Conservation (phyloP, 2,797 vertebrate genomes). For the Leucoraja ocellata region DNA sequence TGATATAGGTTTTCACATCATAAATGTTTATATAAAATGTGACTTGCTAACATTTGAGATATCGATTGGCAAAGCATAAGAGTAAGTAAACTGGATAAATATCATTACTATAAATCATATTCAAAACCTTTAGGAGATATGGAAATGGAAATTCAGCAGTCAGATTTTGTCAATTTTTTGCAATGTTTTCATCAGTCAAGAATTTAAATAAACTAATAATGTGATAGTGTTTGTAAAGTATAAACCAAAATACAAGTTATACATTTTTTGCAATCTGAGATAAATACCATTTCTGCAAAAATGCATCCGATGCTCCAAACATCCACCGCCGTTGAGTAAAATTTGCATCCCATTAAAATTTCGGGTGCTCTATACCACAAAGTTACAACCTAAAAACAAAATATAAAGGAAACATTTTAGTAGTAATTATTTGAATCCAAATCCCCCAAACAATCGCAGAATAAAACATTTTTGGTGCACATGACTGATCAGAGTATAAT, state of each 20-base stretch:
- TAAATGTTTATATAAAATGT: not conserved
- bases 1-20: not conserved
- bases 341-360: constrained; percentile 62
- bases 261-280: not conserved
- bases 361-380: constrained; percentile 67
- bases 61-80: not conserved
- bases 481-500: not conserved
- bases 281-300: constrained; percentile 66
- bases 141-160: not conserved
- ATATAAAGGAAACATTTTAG: not conserved
- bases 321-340: constrained; percentile 61
- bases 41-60: not conserved
- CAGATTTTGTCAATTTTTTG: not conserved
- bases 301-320: constrained; percentile 65
- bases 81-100: not conserved
- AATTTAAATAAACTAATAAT: not conserved
- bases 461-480: not conserved
- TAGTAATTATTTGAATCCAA: not conserved
- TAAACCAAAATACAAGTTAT: not conserved
- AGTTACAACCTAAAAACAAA: constrained; percentile 59
- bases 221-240: not conserved
- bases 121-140: not conserved
- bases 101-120: not conserved
- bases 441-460: not conserved
- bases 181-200: not conserved